Evolutionary conservation across 1,140 invertebrate genomes (phyloP).

Genomic region (Bursaphelenchus mucronatus): DNA sequence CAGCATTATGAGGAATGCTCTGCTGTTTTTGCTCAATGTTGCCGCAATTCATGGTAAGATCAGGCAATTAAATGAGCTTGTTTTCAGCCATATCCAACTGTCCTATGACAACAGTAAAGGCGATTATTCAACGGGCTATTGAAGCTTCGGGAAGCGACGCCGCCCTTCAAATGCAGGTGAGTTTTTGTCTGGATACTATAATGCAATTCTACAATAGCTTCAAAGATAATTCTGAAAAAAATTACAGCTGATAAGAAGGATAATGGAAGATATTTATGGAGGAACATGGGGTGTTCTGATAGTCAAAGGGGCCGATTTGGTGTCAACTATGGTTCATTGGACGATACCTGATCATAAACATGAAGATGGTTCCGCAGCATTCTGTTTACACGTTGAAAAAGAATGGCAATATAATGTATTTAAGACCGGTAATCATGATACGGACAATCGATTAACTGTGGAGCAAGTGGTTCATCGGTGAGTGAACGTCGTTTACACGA

Average conservation of each 20-base stretch:
- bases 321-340: conserved; percentile 54
- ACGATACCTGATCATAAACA: conserved; percentile 58
- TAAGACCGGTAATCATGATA: conserved; percentile 54
- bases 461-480: conserved; percentile 47
- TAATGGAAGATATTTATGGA: conserved; percentile 58
- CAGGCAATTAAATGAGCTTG: too few species aligned
- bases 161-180: conserved; percentile 42
- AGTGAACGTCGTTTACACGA: background rate
- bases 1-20: too few species aligned
- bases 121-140: conserved; percentile 38
- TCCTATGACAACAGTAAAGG: conserved; percentile 30
- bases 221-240: background rate
- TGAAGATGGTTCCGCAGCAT: conserved; percentile 51
- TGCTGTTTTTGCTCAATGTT: too few species aligned
- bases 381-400: conserved; percentile 50
- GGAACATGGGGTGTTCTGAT: conserved; percentile 59
- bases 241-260: conserved; percentile 54
- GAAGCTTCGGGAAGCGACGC: conserved; percentile 32
- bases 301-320: conserved; percentile 44
- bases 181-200: background rate
- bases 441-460: conserved; percentile 47
- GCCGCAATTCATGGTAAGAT: too few species aligned
- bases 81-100: conserved; percentile 29
- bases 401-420: conserved; percentile 60
- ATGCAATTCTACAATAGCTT: background rate